Base-by-base conservation (phyloP, 2,113 vertebrate genomes). In the Mus pahari region DNA sequence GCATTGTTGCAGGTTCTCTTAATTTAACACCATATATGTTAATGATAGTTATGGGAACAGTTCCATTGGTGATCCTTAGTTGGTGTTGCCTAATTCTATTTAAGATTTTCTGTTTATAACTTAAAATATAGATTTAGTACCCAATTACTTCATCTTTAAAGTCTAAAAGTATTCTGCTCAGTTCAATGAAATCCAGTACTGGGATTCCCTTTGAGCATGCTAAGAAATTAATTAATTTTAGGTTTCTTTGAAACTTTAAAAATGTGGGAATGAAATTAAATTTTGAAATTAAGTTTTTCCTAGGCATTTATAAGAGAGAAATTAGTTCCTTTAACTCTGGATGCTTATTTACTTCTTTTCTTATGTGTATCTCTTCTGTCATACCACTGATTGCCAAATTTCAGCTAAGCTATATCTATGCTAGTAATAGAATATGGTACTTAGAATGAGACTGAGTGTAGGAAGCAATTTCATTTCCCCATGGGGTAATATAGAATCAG, bases 231-330 rank as follows among this genome's bases (percentile, higher is more conserved):
- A 90, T 64, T 75, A 71, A 81, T 45, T 55, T 1, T 39, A 17
- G 7, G 7, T 24, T 86, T 94, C 55, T 36, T 82, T 79, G n/a
- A 84, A 31, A 68, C 83, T 94, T 93, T 89, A 45, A 10, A 89
- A 71, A 83, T 87, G 58, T 96, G 89, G 19, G 28, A 91, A 74
- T 90, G 24, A 26, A 95, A 92, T 60, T 89, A 90, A 86, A 87
- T 50, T 93, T 73, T 39, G 0, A n/a, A 73, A 9, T 89, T n/a
- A 87, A 17, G 48, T 84, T 93, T 50, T 90, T 88, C 5, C 42
- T 73, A 12, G 9, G 16, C 0, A 58, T 94, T 78, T 36, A 55
- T 19, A 74, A n/a, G 5, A 66, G 26, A 96, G 8, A 66, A 82
- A 55, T 73, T 39, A 84, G 42, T 75, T 71, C 3, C 89, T 68